Conservation (phyloP, 2,113 vertebrate genomes). For the Gymnocephalus cernua region DNA sequence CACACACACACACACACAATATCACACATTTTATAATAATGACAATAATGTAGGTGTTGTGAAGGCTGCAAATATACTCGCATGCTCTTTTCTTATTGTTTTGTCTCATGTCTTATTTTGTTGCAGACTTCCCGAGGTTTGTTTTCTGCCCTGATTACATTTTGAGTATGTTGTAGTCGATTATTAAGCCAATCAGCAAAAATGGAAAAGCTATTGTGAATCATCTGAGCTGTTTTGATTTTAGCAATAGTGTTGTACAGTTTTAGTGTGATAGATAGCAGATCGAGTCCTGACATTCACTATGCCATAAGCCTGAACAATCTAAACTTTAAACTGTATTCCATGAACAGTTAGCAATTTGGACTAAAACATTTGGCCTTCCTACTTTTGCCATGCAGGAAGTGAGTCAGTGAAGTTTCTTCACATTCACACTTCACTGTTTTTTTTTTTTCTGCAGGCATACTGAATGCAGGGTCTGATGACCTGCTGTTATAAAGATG, state of each 20-base stretch:
- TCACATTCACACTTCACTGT: background rate
- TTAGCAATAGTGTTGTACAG: constrained; percentile 20
- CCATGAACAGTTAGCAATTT: background rate
- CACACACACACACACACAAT: background rate
- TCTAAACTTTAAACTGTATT: background rate
- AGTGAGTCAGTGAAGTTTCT: background rate
- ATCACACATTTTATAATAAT: background rate
- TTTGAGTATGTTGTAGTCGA: constrained; percentile 25
- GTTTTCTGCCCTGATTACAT: constrained; percentile 44
- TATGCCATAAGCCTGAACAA: constrained; percentile 32
- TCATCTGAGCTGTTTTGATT: constrained; percentile 24
- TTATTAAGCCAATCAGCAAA: constrained; percentile 38
- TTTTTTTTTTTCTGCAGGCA: constrained; percentile 40
- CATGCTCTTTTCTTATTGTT: constrained; percentile 34
- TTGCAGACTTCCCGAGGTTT: constrained; percentile 78
- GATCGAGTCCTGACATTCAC: constrained; percentile 26
- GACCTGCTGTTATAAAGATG: background rate
- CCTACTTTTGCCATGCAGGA: background rate
- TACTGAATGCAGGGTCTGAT: constrained; percentile 37
- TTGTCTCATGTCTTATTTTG: constrained; percentile 56
- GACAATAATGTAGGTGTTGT: background rate
- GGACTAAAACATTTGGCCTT: background rate
- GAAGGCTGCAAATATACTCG: background rate
- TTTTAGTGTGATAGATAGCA: constrained; percentile 17
- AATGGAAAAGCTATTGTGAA: background rate